A percentile compares a stretch with the other conserved stretches of the same genome.
phyloP scores from a whole-genome alignment of 2,888 invertebrate genomes.

The Emmelina monodactyla region DNA sequence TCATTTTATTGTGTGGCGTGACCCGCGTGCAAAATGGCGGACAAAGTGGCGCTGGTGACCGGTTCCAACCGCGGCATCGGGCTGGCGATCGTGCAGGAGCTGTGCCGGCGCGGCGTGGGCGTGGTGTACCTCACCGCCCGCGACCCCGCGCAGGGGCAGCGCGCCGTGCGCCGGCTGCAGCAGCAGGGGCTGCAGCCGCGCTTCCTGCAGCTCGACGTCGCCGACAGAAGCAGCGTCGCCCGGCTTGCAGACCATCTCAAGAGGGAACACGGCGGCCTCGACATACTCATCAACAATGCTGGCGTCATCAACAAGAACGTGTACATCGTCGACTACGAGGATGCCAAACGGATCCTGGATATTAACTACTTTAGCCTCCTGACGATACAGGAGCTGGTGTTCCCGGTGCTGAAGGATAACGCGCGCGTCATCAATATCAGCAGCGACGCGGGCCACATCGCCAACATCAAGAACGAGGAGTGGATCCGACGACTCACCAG shows the following conservation, averaged over 20 bases:
- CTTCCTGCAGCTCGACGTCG: constrained; percentile 23
- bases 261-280: constrained; percentile 21
- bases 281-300: constrained; percentile 26
- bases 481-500: constrained; percentile 21
- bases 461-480: constrained; percentile 18
- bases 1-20: too few relatives aligned
- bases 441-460: constrained; percentile 22
- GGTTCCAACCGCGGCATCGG: constrained; percentile 74
- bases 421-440: constrained; percentile 22
- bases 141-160: constrained; percentile 54
- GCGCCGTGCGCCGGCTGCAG: constrained; percentile 60
- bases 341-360: constrained; percentile 20
- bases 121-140: constrained; percentile 71
- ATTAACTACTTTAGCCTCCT: constrained; percentile 21
- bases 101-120: constrained; percentile 67
- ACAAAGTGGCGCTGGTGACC: constrained; percentile 54
- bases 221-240: constrained; percentile 19
- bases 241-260: constrained; percentile 20
- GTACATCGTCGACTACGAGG: constrained; percentile 19
- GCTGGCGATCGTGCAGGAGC: constrained; percentile 65
- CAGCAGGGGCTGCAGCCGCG: constrained; percentile 43
- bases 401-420: constrained; percentile 20
- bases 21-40: too few relatives aligned
- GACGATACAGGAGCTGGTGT: constrained; percentile 20
- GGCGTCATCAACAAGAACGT: constrained; percentile 17